phyloP scores from a whole-genome alignment of 2,797 vertebrate species.

The Oreortyx pictus region DNA sequence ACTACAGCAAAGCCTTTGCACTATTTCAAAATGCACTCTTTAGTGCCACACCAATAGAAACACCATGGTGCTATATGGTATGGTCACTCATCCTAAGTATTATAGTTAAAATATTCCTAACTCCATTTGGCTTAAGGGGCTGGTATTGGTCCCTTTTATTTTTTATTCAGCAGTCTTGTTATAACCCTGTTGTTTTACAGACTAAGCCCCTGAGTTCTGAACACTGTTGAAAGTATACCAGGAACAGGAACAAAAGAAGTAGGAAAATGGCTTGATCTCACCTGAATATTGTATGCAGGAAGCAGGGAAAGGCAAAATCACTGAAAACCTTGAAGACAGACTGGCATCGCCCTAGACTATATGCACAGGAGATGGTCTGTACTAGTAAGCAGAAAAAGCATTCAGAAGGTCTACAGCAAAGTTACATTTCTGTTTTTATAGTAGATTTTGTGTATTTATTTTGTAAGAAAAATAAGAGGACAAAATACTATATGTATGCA shows the following conservation, averaged over 20 bases:
- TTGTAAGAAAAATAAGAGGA: conserved; percentile 55
- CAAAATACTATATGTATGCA: conserved; percentile 36
- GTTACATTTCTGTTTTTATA: not conserved
- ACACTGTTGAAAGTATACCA: not conserved
- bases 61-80: not conserved
- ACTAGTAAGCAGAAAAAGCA: not conserved
- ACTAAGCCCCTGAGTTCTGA: not conserved
- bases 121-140: not conserved
- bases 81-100: not conserved
- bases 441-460: conserved; percentile 23
- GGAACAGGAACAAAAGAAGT: not conserved
- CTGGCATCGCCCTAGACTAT: not conserved
- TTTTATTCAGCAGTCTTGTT: not conserved
- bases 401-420: not conserved
- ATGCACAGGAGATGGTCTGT: not conserved
- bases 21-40: not conserved
- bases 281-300: not conserved
- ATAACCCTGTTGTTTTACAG: not conserved
- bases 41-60: not conserved
- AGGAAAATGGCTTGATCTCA: not conserved
- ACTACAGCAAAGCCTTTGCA: not conserved
- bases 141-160: not conserved
- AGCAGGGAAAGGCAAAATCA: not conserved
- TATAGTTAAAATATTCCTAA: not conserved
- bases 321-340: not conserved